These are phyloP conservation scores for Zonotrichia albicollis DNA, from an alignment of 2,797 vertebrate species.

Conservation along the genomic window DNA sequence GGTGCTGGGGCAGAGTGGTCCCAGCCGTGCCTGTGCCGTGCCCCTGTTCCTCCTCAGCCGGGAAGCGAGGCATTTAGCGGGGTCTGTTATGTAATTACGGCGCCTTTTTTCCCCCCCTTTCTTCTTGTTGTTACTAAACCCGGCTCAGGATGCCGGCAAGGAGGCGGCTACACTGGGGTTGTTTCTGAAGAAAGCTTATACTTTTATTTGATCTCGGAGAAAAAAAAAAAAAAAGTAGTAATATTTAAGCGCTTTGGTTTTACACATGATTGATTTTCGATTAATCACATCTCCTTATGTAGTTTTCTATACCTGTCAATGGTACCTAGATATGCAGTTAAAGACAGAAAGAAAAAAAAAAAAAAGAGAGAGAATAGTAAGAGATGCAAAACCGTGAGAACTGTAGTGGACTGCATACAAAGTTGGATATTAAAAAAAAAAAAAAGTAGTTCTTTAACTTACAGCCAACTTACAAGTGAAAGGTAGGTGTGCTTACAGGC, in stretches of 20 bases:
- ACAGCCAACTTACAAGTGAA: neutral
- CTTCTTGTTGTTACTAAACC: neutral
- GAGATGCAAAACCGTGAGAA: neutral
- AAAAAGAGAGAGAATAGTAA: neutral
- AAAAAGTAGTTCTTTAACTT: neutral
- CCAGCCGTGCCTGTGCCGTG: no score
- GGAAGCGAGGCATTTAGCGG: neutral
- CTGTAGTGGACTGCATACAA: neutral
- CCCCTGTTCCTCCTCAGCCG: neutral
- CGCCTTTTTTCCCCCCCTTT: accelerated
- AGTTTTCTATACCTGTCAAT: neutral
- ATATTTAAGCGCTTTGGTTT: neutral
- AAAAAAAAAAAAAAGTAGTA: neutral
- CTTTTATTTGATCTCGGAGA: neutral
- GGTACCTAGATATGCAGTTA: neutral
- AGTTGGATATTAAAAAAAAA: neutral
- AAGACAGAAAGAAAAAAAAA: neutral
- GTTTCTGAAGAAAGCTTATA: neutral
- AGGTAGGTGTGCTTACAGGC: neutral
- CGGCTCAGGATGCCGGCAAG: neutral
- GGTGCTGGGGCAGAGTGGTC: no score
- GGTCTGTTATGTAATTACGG: neutral
- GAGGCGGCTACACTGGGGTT: neutral
- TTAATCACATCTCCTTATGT: neutral
- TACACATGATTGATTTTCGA: neutral